A percentile compares a stretch with the other conserved stretches of the same genome.
Conservation (phyloP, 2,888 invertebrate species). For the Gortyna flavago region DNA sequence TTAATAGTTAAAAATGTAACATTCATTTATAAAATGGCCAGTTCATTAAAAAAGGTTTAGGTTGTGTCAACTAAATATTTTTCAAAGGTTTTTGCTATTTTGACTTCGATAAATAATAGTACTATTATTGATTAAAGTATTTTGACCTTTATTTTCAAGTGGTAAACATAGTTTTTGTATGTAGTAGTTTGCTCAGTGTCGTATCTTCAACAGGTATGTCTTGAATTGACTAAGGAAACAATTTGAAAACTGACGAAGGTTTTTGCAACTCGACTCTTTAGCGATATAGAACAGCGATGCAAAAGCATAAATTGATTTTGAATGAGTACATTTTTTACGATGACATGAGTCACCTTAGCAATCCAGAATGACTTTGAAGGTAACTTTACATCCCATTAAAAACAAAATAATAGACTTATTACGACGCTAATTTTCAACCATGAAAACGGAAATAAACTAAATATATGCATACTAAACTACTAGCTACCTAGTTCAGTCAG, state of each 20-base stretch:
- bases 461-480: neutral
- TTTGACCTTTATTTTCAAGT: neutral
- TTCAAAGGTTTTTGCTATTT: neutral
- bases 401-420: neutral
- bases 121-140: too few species aligned
- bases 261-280: neutral
- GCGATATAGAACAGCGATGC: neutral
- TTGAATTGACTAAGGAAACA: neutral
- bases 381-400: neutral
- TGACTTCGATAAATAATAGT: too few species aligned
- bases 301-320: neutral
- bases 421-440: neutral
- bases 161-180: neutral
- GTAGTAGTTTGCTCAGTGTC: neutral
- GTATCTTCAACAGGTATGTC: neutral
- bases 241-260: neutral
- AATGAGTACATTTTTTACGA: neutral
- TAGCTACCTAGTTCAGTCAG: conserved; percentile 2
- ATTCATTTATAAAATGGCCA: neutral
- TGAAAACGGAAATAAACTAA: neutral
- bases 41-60: neutral
- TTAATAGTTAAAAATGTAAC: neutral
- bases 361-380: neutral
- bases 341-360: neutral
- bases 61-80: neutral